Base-by-base conservation (phyloP, 2,113 vertebrate genomes). In the Hymenochirus boettgeri region DNA sequence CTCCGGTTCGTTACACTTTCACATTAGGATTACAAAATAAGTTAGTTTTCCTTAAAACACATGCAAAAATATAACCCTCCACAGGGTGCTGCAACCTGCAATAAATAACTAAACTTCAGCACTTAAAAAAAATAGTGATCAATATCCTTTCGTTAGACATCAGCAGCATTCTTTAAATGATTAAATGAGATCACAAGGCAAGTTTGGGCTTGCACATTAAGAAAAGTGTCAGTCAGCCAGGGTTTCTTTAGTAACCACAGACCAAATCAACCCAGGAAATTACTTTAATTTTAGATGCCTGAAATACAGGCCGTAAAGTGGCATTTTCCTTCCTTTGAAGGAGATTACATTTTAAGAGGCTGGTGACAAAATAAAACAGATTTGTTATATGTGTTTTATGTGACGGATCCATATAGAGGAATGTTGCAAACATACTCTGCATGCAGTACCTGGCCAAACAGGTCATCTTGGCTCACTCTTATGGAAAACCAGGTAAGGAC, bases 211-310 rank as follows among this genome's bases (percentile, higher is more conserved):
- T 79, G 91, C 87, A 18, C 56, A 56, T 26, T 17, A 21, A 74
- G 69, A 47, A 58, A 72, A 74, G 74, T 73, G 50, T 51, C 70
- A 37, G 62, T 61, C 62, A 65, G 31, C 47, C 67, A n/a, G 42
- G 76, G 85, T 90, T 83, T 86, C 89, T 91, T 70, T 87, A 87
- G 90, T 73, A 90, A 91, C 90, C 79, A 69, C 50, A 56, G 77
- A 79, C 74, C 80, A 76, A 73, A 79, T 72, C 71, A 69, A 71
- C 71, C 60, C 59, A 62, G 58, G 62, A 74, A 74, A 74, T 73
- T 69, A 76, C 69, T 74, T 62, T 55, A 29, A 57, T 71, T 51
- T 70, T 69, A 1, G 18, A 60, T n/a, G 35, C 13, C 50, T 61
- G 18, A 64, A 7, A 75, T 63, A 9, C 65, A 70, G 19, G 54